Evolutionary conservation across 2,888 invertebrate genomes (phyloP), one percentile per base, ranked within the genome.

Genomic region (Marronus borbonicus): DNA sequence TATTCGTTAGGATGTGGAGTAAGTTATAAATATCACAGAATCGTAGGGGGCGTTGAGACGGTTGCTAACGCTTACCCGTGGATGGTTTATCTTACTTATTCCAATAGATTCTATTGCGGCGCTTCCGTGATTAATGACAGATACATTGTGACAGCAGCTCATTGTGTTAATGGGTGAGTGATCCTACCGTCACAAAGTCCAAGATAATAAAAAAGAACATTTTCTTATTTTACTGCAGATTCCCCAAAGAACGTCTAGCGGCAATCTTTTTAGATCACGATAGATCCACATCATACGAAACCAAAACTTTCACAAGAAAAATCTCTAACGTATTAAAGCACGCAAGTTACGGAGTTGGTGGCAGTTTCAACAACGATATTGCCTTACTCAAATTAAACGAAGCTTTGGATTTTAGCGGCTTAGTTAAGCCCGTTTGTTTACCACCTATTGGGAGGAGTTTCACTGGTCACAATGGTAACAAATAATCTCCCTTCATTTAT

Each of bases 321-420:
- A 91, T 94, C 7, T 86, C 88, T 1, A 89, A 89, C 69, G 89
- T 94, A 64, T 90, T 92, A 69, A 90, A 91, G 31, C 95, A 95
- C 84, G 90, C 91, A 31, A 90, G 92, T n/a, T 97, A 96, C 88
- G 94, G 93, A 83, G 90, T 92, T 1, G 90, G 91, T 10, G 90
- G 91, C 3, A 94, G 92, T 80, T 97, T 94, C 85, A 94, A 96
- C 87, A 96, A 96, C 85, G 97, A 97, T 84, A 95, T 97, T 78
- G 96, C 96, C 0, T 88, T 97, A 55, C 86, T 97, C 8, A 92
- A 92, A 84, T 86, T 97, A 79, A 91, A 92, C 78, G 88, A 92
- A 75, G 87, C 89, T 7, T 90, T 94, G 1, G 87, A 89, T 68
- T 90, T 93, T 79, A 89, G 89, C 60, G 92, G 91, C 50, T 85